Evolutionary conservation across 2,113 vertebrate species (phyloP).

Genomic region (Nicator chloris): DNA sequence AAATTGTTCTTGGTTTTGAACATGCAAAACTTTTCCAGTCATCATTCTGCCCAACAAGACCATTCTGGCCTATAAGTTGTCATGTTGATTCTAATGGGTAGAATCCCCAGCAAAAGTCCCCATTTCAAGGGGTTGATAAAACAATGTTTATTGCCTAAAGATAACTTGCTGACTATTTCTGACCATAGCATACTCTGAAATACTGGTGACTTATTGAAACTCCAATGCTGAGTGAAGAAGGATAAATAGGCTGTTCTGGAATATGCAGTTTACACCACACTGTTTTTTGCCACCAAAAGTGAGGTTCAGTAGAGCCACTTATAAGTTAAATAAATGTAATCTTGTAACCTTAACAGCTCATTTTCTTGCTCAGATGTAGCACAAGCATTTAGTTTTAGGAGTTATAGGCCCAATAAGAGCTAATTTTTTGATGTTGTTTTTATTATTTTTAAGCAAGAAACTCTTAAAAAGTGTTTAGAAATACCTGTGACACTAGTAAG

Average conservation of each 20-base stretch:
- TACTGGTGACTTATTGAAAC: not conserved
- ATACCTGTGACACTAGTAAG: not conserved
- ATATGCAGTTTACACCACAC: not conserved
- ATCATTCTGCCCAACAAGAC: not conserved
- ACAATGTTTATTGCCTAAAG: not conserved
- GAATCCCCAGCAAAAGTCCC: not conserved
- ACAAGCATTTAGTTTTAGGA: not conserved
- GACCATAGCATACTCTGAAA: not conserved
- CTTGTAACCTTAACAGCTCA: not conserved
- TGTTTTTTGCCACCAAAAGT: not conserved
- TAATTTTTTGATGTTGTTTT: no score
- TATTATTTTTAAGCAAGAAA: not conserved
- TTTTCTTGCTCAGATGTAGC: not conserved
- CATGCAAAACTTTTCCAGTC: not conserved
- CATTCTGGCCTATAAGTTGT: not conserved
- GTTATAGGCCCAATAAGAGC: not conserved
- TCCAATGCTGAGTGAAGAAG: not conserved
- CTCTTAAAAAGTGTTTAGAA: not conserved
- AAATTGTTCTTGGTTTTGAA: not conserved
- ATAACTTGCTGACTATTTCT: not conserved
- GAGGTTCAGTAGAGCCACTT: not conserved
- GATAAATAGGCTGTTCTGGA: not conserved
- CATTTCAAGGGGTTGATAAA: not conserved
- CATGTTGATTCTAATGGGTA: not conserved
- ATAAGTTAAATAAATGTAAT: not conserved